Conservation (phyloP, 1,140 invertebrate genomes). For the Archegozetes longisetosus region DNA sequence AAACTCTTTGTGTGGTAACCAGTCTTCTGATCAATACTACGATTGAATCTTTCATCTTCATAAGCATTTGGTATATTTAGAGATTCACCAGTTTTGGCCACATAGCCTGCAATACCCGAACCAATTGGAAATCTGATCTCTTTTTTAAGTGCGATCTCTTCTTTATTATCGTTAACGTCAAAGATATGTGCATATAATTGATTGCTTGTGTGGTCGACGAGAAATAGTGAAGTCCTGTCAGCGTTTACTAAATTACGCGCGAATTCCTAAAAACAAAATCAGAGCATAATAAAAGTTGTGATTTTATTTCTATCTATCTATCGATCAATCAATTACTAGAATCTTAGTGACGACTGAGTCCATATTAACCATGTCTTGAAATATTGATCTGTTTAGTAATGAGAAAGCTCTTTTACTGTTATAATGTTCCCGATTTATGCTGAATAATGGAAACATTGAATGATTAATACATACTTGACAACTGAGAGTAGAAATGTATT, state of each 20-base stretch:
- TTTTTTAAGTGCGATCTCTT: slow-evolving; percentile 22
- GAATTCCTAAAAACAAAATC: slow-evolving; percentile 38
- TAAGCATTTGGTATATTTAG: slow-evolving; percentile 64
- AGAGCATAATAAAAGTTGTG: not conserved
- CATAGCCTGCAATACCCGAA: slow-evolving; percentile 48
- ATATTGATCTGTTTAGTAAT: slow-evolving; percentile 33
- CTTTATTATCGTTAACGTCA: slow-evolving; percentile 41
- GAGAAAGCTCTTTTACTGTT: not conserved
- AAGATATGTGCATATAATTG: slow-evolving; percentile 67
- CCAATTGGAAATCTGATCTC: slow-evolving; percentile 39
- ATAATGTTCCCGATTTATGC: not conserved
- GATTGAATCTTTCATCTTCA: slow-evolving; percentile 56
- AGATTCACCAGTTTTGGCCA: slow-evolving; percentile 54
- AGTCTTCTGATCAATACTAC: slow-evolving; percentile 52
- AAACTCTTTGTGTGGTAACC: slow-evolving; percentile 58
- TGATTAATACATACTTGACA: slow-evolving; percentile 41
- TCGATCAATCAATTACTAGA: slow-evolving; percentile 33
- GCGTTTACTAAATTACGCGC: slow-evolving; percentile 60
- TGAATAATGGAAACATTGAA: not conserved
- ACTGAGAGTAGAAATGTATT: slow-evolving; percentile 53
- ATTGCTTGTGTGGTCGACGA: slow-evolving; percentile 48
- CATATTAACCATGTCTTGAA: slow-evolving; percentile 67
- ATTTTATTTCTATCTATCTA: not conserved
- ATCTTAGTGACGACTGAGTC: slow-evolving; percentile 64
- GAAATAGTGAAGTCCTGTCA: slow-evolving; percentile 58